Evolutionary conservation across 2,888 invertebrate species (phyloP).

Genomic region (Glyphotaelius pellucidus): DNA sequence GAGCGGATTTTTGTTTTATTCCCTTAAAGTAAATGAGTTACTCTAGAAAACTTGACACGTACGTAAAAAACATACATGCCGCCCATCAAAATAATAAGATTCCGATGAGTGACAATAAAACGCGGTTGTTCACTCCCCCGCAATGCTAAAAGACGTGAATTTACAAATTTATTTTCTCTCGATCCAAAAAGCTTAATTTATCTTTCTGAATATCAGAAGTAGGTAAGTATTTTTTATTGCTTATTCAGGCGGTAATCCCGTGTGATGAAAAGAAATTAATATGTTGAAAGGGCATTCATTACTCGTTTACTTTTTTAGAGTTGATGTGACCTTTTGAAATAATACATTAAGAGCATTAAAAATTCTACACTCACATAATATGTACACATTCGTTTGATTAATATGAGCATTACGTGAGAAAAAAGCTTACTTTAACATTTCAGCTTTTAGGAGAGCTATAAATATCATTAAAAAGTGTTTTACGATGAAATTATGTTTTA

Average conservation of each 20-base stretch:
- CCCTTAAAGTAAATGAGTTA: neutral
- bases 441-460: no score
- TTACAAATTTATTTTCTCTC: neutral
- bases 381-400: no score
- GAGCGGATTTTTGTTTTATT: neutral
- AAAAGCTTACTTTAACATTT: no score
- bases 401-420: no score
- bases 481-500: no score
- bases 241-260: neutral
- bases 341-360: neutral
- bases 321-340: neutral
- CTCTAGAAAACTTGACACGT: neutral
- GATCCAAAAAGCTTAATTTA: neutral
- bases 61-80: neutral
- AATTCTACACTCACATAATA: neutral
- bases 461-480: no score
- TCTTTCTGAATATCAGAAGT: neutral
- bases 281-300: neutral
- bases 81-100: neutral
- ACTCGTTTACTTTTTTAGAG: no score
- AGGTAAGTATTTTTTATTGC: neutral
- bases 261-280: neutral
- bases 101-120: neutral
- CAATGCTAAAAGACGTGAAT: neutral
- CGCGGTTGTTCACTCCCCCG: neutral